Evolutionary conservation across 35 echinoderm and acorn worm species (phyloP).

Genomic region (Heliocidaris tuberculata): DNA sequence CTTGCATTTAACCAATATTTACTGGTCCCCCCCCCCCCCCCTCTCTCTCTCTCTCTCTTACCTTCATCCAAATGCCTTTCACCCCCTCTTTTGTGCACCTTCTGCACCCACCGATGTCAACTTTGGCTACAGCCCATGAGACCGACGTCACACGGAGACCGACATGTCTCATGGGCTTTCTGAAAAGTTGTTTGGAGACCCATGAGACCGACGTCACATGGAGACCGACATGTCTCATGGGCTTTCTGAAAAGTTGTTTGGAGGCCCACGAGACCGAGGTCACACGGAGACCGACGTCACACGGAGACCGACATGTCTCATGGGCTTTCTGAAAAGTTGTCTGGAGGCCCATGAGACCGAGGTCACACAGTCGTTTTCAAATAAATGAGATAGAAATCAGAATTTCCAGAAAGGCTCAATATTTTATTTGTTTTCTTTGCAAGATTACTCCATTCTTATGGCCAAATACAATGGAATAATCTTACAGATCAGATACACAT

Average conservation of each 20-base stretch:
- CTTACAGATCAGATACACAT: constrained; percentile 43
- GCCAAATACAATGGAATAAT: constrained; percentile 40
- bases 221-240: too few relatives aligned
- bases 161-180: too few relatives aligned
- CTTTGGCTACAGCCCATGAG: background rate
- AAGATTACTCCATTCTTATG: constrained; percentile 41
- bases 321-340: too few relatives aligned
- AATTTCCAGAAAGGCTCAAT: constrained; percentile 48
- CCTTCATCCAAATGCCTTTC: background rate
- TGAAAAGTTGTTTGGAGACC: too few relatives aligned
- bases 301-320: too few relatives aligned
- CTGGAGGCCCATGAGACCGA: background rate
- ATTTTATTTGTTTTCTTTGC: constrained; percentile 38
- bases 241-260: too few relatives aligned
- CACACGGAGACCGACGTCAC: too few relatives aligned
- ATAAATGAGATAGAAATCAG: background rate
- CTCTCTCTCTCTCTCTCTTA: background rate
- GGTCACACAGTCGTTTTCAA: background rate
- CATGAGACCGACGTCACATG: too few relatives aligned
- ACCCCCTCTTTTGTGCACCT: background rate
- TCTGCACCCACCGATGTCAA: background rate
- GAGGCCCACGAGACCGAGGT: too few relatives aligned
- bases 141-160: background rate
- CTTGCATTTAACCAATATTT: background rate
- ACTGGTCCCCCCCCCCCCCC: background rate